phyloP scores from a whole-genome alignment of 2,113 vertebrate genomes.

The Sinocyclocheilus anshuiensis region DNA sequence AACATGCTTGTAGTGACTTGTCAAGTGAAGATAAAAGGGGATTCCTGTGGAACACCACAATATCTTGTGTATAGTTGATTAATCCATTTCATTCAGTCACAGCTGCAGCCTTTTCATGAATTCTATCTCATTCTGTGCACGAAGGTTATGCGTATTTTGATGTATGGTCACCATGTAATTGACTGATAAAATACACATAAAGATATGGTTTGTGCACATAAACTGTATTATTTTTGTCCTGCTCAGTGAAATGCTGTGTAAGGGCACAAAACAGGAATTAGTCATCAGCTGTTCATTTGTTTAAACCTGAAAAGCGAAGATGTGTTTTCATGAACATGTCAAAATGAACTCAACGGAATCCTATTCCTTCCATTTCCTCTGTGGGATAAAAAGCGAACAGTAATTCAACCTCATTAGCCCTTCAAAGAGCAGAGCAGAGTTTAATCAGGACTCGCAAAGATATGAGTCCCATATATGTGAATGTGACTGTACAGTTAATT shows the following conservation, averaged over 20 bases:
- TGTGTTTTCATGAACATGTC: background rate
- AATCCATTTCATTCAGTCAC: constrained; percentile 45
- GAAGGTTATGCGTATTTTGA: constrained; percentile 23
- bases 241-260: background rate
- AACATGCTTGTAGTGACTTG: constrained; percentile 50
- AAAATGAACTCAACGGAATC: background rate
- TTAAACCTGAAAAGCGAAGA: background rate
- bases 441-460: background rate
- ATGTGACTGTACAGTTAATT: constrained; percentile 39
- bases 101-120: constrained; percentile 42
- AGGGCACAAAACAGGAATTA: background rate
- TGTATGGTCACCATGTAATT: background rate
- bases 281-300: background rate
- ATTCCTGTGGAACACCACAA: constrained; percentile 52
- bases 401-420: constrained; percentile 3
- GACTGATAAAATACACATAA: constrained; percentile 3
- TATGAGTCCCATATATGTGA: background rate
- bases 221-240: constrained; percentile 5
- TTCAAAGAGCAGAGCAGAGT: background rate
- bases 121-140: constrained; percentile 5
- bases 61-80: constrained; percentile 52
- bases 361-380: background rate
- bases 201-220: background rate
- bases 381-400: background rate
- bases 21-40: constrained; percentile 39